Evolutionary conservation across 2,113 vertebrate genomes (phyloP).

Genomic region (Naja naja): DNA sequence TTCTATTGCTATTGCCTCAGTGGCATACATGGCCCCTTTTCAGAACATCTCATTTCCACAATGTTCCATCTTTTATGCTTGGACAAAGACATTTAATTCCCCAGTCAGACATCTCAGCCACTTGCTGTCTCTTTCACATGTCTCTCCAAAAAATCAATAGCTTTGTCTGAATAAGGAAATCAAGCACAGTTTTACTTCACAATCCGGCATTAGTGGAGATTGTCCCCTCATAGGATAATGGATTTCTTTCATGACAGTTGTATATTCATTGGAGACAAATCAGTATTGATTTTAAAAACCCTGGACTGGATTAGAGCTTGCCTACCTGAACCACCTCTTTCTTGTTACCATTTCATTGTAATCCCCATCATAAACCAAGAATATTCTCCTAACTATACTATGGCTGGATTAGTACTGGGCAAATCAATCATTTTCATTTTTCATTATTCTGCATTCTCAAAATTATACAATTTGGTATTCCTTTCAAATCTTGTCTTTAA

Average conservation of each 20-base stretch:
- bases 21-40: neutral
- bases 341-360: neutral
- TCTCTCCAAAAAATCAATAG: neutral
- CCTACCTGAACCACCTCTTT: neutral
- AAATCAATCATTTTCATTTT: neutral
- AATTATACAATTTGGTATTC: neutral
- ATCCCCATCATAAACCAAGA: neutral
- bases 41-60: neutral
- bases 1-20: neutral
- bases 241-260: neutral
- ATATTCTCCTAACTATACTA: neutral
- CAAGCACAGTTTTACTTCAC: neutral
- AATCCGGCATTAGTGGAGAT: neutral
- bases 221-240: neutral
- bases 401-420: neutral
- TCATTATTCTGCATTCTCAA: neutral
- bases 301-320: neutral
- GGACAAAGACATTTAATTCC: neutral
- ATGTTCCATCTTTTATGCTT: neutral
- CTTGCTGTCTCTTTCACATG: neutral
- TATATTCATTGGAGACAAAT: neutral
- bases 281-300: neutral
- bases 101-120: neutral
- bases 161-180: neutral
- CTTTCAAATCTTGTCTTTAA: neutral